These are phyloP conservation scores for Chlorops oryzae DNA, from an alignment of 1,140 invertebrate genomes.

Conservation along the genomic window DNA sequence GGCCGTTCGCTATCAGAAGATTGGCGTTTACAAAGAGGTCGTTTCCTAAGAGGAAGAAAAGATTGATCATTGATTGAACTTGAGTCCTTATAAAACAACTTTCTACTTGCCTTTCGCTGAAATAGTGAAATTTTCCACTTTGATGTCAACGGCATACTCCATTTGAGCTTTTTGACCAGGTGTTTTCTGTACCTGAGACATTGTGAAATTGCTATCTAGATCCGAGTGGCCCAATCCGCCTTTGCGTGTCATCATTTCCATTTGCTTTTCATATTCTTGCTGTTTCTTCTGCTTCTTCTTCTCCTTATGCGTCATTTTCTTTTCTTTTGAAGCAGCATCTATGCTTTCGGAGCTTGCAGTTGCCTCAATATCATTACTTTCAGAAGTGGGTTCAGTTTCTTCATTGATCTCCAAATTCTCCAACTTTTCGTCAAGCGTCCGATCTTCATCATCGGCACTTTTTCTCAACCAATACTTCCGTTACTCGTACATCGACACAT, in stretches of 20 bases:
- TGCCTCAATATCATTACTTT: conserved; percentile 5
- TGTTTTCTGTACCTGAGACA: conserved; percentile 88
- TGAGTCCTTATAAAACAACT: background rate
- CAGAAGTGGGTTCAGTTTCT: conserved; percentile 12
- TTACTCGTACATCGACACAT: conserved; percentile 2
- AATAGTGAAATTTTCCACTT: conserved; percentile 98
- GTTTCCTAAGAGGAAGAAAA: conserved; percentile 60
- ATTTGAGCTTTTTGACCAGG: conserved; percentile 75
- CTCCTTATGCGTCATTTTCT: conserved; percentile 88
- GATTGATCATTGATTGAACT: background rate
- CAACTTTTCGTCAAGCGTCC: conserved; percentile 10
- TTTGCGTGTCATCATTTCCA: conserved; percentile 82
- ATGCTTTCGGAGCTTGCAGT: too few relatives aligned
- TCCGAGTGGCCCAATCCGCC: conserved; percentile 82
- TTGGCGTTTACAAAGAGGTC: conserved; percentile 96
- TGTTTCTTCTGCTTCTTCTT: conserved; percentile 92
- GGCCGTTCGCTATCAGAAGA: conserved; percentile 85
- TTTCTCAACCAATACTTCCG: too few relatives aligned
- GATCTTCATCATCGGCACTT: too few relatives aligned
- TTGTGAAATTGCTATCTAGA: conserved; percentile 89
- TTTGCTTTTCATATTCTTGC: conserved; percentile 84
- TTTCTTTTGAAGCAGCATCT: conserved; percentile 48
- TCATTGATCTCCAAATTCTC: conserved; percentile 15
- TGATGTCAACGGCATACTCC: conserved; percentile 96
- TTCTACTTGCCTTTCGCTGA: conserved; percentile 82